Base-by-base conservation (phyloP, 1,140 invertebrate genomes). In the Parasteatoda tepidariorum region DNA sequence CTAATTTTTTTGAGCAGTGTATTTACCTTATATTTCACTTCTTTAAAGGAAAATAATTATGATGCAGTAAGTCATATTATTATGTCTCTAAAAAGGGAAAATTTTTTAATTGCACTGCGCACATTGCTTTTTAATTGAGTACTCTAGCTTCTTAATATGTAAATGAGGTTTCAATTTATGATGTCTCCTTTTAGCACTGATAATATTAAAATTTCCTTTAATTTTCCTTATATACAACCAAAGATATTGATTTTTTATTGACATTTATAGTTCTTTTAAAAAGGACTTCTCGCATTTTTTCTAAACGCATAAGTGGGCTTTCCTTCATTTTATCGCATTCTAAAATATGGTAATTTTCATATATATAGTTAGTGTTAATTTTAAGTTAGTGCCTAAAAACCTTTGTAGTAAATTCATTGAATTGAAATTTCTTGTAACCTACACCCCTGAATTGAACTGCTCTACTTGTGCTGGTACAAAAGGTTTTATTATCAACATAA, bases 81-180 rank as follows among this genome's bases (percentile, higher is more conserved):
- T n/a, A n/a, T n/a, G n/a, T n/a, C n/a, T n/a, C n/a, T n/a, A n/a
- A n/a, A n/a, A n/a, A n/a, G n/a, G n/a, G n/a, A n/a, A n/a, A n/a
- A n/a, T n/a, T n/a, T n/a, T n/a, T n/a, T n/a, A n/a, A n/a, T n/a
- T n/a, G n/a, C n/a, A n/a, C n/a, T n/a, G n/a, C n/a, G n/a, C n/a
- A n/a, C n/a, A n/a, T n/a, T n/a, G n/a, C n/a, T n/a, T n/a, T n/a
- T n/a, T n/a, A n/a, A n/a, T n/a, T n/a, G n/a, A n/a, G n/a, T n/a
- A 66, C 18, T 66, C 31, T 31, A 66, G 30, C 31, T 66, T 66
- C 18, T 66, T 26, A 66, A 33, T 66, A 18, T 66, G 62, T 33
- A 66, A n/a, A 66, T 33, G 33, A 66, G 62, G 30, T 15, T 66
- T 66, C n/a, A 64, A 64, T 64, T 64, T 64, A 64, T n/a, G n/a